These are phyloP conservation scores for Coluber constrictor DNA, from an alignment of 2,797 vertebrate species.

Conservation along the genomic window DNA sequence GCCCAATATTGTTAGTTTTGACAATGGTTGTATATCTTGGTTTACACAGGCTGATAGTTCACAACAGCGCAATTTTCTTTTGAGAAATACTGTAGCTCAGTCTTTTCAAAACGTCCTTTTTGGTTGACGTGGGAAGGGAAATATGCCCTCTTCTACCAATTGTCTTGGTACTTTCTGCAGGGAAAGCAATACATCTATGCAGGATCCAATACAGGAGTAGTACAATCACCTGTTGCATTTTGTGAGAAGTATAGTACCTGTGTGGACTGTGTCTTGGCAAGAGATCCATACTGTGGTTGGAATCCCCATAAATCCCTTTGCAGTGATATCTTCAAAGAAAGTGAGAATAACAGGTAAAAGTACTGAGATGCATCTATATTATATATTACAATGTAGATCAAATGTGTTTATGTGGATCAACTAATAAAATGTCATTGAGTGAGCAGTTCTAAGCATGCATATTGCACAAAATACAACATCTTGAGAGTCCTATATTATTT, in stretches of 20 bases:
- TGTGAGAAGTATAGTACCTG: constrained; percentile 85
- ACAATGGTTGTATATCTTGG: neutral
- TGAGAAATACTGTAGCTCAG: neutral
- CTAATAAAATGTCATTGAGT: neutral
- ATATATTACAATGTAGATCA: neutral
- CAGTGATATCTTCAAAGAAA: constrained; percentile 69
- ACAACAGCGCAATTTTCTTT: neutral
- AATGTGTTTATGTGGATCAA: neutral
- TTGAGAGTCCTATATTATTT: neutral
- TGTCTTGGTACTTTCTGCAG: constrained; percentile 51
- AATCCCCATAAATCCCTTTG: constrained; percentile 71
- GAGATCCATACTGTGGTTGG: constrained; percentile 96
- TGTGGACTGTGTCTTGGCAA: constrained; percentile 84
- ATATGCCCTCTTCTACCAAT: neutral
- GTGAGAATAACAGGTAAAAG: constrained; percentile 70
- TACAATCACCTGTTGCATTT: constrained; percentile 88
- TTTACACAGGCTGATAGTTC: neutral
- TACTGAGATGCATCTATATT: neutral
- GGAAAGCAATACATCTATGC: constrained; percentile 82
- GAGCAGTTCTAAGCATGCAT: neutral
- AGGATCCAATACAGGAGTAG: constrained; percentile 86
- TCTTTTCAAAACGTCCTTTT: neutral
- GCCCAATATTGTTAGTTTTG: neutral
- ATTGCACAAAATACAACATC: neutral
- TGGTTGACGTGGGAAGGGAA: neutral